A percentile compares a stretch with the other conserved stretches of the same genome.
These are phyloP conservation scores for Drosophila lacicola DNA, from an alignment of 2,888 invertebrate species.

Conservation along the genomic window DNA sequence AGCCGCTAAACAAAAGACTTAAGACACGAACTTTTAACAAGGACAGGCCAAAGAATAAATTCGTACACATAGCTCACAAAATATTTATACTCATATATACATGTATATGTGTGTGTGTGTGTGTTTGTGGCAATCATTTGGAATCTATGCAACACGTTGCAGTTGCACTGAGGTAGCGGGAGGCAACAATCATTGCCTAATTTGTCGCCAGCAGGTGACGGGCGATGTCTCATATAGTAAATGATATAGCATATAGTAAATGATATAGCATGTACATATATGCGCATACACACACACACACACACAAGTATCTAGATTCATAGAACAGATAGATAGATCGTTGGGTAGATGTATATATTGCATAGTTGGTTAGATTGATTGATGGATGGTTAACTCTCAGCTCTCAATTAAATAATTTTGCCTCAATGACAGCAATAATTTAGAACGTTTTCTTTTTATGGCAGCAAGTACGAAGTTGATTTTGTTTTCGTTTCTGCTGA, in stretches of 20 bases:
- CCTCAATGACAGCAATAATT: slow-evolving; percentile 59
- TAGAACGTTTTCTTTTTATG: slow-evolving; percentile 64
- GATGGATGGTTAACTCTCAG: slow-evolving; percentile 18
- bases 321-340: neutral
- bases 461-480: slow-evolving; percentile 16
- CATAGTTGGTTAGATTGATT: slow-evolving; percentile 21
- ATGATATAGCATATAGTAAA: slow-evolving; percentile 12
- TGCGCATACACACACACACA: neutral
- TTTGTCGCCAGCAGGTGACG: slow-evolving; percentile 56
- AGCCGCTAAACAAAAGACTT: slow-evolving; percentile 67
- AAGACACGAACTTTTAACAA: slow-evolving; percentile 66
- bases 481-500: slow-evolving; percentile 30
- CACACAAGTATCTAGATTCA: neutral
- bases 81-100: no score
- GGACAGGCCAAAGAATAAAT: slow-evolving; percentile 44
- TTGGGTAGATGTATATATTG: neutral
- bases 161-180: slow-evolving; percentile 6
- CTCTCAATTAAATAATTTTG: slow-evolving; percentile 58
- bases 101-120: no score
- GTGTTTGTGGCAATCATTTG: slow-evolving; percentile 32
- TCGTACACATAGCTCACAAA: no score
- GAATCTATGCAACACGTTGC: slow-evolving; percentile 28
- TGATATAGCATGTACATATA: slow-evolving; percentile 8
- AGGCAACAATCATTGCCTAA: slow-evolving; percentile 51
- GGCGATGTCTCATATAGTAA: slow-evolving; percentile 38